A percentile compares a stretch with the other conserved stretches of the same genome.
Conservation (phyloP, 2,888 invertebrate species). For the Entomobrya multifasciata region DNA sequence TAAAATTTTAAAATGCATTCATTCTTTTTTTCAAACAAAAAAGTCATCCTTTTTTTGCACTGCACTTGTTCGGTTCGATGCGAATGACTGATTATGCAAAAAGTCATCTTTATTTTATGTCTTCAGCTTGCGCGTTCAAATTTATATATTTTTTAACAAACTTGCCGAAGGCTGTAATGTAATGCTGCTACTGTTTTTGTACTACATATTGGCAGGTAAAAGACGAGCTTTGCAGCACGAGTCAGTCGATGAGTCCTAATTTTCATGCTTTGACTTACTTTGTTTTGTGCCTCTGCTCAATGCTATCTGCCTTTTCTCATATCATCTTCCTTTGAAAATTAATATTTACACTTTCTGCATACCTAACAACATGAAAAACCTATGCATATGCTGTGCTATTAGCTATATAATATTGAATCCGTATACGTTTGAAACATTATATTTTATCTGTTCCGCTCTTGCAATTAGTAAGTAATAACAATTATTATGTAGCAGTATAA, state of each 20-base stretch:
- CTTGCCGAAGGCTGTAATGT: background rate
- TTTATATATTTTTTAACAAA: background rate
- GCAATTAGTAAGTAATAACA: too few species aligned
- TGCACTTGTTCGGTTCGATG: background rate
- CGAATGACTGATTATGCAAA: conserved; percentile 2
- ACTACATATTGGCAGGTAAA: background rate
- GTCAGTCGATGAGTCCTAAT: background rate
- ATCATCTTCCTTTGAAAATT: conserved; percentile 28
- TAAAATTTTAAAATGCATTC: background rate
- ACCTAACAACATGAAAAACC: background rate
- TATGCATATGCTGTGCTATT: background rate
- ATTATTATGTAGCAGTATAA: background rate
- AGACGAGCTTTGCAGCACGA: conserved; percentile 45
- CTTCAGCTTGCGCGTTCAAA: background rate
- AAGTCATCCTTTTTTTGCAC: background rate
- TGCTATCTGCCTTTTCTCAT: background rate
- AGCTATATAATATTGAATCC: background rate
- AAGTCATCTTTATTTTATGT: background rate
- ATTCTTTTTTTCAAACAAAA: background rate
- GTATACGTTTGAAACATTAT: background rate
- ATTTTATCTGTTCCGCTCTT: too few species aligned
- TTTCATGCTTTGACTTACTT: conserved; percentile 44
- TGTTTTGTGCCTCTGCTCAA: too few species aligned
- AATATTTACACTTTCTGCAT: background rate
- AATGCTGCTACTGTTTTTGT: background rate